Evolutionary conservation across 2,888 invertebrate species (phyloP).

Genomic region (Pristionchus arcanus): DNA sequence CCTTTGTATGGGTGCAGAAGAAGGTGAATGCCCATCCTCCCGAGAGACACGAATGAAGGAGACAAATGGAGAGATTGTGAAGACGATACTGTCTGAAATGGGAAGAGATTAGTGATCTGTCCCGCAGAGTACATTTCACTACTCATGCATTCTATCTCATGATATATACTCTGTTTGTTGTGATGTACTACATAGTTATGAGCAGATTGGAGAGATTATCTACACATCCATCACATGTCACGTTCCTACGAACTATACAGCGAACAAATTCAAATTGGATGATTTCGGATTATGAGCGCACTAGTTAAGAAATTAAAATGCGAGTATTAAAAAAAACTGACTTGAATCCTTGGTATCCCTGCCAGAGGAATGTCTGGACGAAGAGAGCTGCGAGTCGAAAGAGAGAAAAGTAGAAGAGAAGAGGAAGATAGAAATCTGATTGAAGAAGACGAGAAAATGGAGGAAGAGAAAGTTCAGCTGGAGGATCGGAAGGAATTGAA

Average conservation of each 20-base stretch:
- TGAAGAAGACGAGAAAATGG: slow-evolving; percentile 63
- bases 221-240: not conserved
- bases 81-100: slow-evolving; percentile 73
- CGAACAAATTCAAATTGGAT: not conserved
- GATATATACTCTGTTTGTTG: not conserved
- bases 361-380: slow-evolving; percentile 66
- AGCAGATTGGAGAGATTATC: not conserved
- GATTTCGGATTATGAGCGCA: too few species aligned
- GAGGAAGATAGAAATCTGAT: slow-evolving; percentile 65
- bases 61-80: slow-evolving; percentile 73
- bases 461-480: slow-evolving; percentile 63
- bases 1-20: slow-evolving; percentile 59
- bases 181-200: not conserved
- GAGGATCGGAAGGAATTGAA: slow-evolving; percentile 24
- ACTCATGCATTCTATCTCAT: not conserved
- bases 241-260: not conserved
- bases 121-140: not conserved
- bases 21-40: slow-evolving; percentile 67
- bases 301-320: too few species aligned
- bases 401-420: slow-evolving; percentile 64
- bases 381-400: slow-evolving; percentile 64
- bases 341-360: slow-evolving; percentile 69
- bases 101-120: not conserved
- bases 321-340: slow-evolving; percentile 52
- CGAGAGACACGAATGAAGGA: slow-evolving; percentile 70